Evolutionary conservation across 2,888 invertebrate genomes (phyloP), one percentile per base, ranked within the genome.

Genomic region (Thecophora atra): DNA sequence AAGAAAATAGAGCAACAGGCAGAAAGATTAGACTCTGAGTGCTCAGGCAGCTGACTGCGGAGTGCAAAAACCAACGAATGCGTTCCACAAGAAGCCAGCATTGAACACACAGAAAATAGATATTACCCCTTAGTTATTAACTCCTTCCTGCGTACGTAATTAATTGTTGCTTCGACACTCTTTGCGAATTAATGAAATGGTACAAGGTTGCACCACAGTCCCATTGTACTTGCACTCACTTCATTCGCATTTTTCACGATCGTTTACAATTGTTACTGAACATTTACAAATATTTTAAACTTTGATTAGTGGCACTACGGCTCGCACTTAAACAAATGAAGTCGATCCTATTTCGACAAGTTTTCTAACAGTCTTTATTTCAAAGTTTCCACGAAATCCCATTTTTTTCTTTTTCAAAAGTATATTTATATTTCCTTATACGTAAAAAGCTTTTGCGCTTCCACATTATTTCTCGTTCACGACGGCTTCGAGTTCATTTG

Each of bases 401-500:
- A 37, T 11, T 37, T 37, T 37, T 37, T 6, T 6, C 37, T 37
- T 11, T 37, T 37, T 37, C 37, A 37, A 37, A n/a, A n/a, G n/a
- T n/a, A n/a, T n/a, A 37, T 37, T 37, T 37, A 37, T 37, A 37
- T 37, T 37, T 11, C 11, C 3, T 37, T n/a, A n/a, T n/a, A n/a
- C n/a, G n/a, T n/a, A n/a, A 37, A 37, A 37, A 37, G 37, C 37
- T 37, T 37, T 37, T 37, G 5, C 37, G 11, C 37, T 47, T 47
- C 47, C 47, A 47, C 47, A 17, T 47, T 47, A 37, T 47, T 21
- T 37, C 24, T 44, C 19, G 71, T 62, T 73, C 73, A 63, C 67
- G 37, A 56, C 54, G 28, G 28, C 11, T 69, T 42, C 58, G 68
- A 71, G 73, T 60, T 73, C 64, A 65, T 26, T 60, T 68, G 64